phyloP scores from a whole-genome alignment of 2,113 vertebrate genomes.

The Pachycephala philippinensis region DNA sequence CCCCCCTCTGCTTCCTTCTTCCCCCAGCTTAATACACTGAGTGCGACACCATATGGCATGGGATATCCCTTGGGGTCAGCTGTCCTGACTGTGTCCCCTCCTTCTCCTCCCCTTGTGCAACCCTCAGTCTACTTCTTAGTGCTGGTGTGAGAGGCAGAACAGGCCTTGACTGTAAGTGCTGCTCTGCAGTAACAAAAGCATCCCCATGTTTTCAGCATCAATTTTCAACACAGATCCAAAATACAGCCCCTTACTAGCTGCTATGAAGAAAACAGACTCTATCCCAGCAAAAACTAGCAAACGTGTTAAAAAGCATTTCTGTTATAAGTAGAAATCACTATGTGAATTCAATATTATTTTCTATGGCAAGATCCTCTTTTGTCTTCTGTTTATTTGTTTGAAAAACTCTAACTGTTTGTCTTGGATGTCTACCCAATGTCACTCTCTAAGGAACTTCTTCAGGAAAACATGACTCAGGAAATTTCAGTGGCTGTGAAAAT shows the following conservation, averaged over 20 bases:
- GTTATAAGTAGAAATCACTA: neutral
- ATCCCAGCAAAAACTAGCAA: neutral
- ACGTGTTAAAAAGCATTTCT: neutral
- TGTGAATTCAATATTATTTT: neutral
- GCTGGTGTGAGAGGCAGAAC: neutral
- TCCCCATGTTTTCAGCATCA: neutral
- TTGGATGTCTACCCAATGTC: neutral
- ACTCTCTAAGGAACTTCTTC: neutral
- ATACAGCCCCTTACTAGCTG: neutral
- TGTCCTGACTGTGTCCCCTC: neutral
- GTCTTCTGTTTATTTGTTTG: neutral
- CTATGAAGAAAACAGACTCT: neutral
- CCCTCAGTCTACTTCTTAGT: fast-evolving
- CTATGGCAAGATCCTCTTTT: neutral
- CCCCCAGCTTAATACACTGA: fast-evolving
- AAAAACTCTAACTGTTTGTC: neutral
- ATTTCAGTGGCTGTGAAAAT: neutral
- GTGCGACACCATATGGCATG: fast-evolving
- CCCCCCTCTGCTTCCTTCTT: fast-evolving
- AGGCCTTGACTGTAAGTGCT: neutral
- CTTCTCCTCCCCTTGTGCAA: neutral
- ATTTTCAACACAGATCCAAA: neutral
- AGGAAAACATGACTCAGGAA: neutral
- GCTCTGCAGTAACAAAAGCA: neutral
- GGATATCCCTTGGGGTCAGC: neutral